These are phyloP conservation scores for Drosophila sordidapex DNA, from an alignment of 2,888 invertebrate genomes.

Conservation along the genomic window DNA sequence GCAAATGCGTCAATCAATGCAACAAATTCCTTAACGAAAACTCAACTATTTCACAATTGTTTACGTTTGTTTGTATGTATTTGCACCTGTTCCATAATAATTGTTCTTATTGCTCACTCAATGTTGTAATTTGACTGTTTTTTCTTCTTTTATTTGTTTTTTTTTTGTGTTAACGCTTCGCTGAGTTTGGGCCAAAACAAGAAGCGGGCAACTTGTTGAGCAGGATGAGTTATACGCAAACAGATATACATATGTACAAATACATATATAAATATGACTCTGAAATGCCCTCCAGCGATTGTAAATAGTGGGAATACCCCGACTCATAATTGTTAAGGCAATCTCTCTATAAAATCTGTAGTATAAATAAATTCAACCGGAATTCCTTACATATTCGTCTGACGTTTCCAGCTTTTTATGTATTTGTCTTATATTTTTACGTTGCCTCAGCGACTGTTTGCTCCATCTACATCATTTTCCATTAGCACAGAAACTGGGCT, in stretches of 20 bases:
- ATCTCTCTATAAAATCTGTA: background rate
- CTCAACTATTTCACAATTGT: background rate
- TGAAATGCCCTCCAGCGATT: conserved; percentile 10
- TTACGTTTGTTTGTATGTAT: background rate
- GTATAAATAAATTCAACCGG: background rate
- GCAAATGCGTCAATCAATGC: conserved; percentile 39
- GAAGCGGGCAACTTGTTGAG: background rate
- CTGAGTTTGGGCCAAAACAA: conserved; percentile 21
- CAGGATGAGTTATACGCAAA: conserved; percentile 1
- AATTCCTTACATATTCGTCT: background rate
- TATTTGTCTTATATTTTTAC: background rate
- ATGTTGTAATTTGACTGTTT: conserved; percentile 6
- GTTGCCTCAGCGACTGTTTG: background rate
- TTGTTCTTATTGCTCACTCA: conserved; percentile 19
- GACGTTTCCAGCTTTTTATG: background rate
- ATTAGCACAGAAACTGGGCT: background rate
- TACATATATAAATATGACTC: background rate
- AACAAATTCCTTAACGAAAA: background rate
- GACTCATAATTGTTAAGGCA: background rate
- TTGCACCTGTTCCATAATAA: background rate
- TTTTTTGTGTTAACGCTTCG: conserved; percentile 39
- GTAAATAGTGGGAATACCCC: conserved; percentile 20
- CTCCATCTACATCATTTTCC: background rate
- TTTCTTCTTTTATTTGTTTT: accelerated
- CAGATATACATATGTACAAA: background rate